Conservation (phyloP, 2,888 invertebrate genomes). For the Rhagium mordax region DNA sequence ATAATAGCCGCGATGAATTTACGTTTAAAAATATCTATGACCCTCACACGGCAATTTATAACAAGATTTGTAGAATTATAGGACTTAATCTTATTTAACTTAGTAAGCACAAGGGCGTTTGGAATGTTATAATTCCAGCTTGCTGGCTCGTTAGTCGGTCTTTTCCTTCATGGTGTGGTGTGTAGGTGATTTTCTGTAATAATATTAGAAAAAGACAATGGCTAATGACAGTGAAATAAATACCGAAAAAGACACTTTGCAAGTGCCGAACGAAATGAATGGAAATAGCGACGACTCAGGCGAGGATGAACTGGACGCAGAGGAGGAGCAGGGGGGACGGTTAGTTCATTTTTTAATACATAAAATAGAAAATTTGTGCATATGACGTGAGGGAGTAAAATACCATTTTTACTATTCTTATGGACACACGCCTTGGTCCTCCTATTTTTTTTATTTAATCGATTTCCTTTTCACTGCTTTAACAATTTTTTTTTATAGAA, state of each 20-base stretch:
- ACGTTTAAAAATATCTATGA: slow-evolving; percentile 13
- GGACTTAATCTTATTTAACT: slow-evolving; percentile 50
- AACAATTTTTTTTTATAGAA: too few species aligned
- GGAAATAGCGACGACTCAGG: background rate
- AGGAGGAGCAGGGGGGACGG: slow-evolving; percentile 15
- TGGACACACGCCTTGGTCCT: too few species aligned
- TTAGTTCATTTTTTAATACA: too few species aligned
- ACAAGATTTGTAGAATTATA: slow-evolving; percentile 49
- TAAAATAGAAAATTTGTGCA: too few species aligned
- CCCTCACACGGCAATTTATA: slow-evolving; percentile 43
- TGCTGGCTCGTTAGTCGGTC: slow-evolving; percentile 27
- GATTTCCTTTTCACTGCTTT: too few species aligned
- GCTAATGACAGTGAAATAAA: slow-evolving; percentile 2
- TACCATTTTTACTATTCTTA: too few species aligned
- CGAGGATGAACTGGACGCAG: slow-evolving; percentile 8
- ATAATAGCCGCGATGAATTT: background rate
- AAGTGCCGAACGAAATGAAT: slow-evolving; percentile 1
- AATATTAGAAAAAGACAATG: slow-evolving; percentile 4
- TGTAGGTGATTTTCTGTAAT: background rate
- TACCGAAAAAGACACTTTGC: background rate
- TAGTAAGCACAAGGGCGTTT: slow-evolving; percentile 45
- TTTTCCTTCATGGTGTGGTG: background rate
- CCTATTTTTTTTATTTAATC: too few species aligned
- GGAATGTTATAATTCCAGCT: background rate
- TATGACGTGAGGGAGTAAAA: too few species aligned